Evolutionary conservation across 2,113 vertebrate species (phyloP).

Genomic region (Bubo bubo): DNA sequence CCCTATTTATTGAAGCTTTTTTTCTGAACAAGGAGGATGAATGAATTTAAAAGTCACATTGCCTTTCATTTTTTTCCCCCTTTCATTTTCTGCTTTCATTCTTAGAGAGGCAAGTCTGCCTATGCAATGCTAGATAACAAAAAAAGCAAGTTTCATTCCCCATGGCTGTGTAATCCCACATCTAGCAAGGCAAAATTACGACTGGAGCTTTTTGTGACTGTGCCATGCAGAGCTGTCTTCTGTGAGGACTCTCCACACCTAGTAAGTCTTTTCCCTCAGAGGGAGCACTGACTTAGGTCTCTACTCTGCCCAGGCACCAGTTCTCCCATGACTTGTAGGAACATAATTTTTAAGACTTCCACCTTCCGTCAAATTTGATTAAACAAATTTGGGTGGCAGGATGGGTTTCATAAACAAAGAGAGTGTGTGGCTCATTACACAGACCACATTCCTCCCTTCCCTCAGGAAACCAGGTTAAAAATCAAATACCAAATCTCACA

Average conservation of each 20-base stretch:
- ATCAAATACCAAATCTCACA: not conserved
- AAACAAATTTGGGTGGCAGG: not conserved
- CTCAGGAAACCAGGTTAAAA: not conserved
- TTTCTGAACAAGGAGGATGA: not conserved
- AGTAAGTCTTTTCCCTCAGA: not conserved
- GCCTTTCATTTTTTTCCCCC: not conserved
- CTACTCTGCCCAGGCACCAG: not conserved
- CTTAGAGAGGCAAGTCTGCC: not conserved
- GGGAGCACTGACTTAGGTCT: not conserved
- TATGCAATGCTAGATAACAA: not conserved
- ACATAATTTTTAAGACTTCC: not conserved
- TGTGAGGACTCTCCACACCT: not conserved
- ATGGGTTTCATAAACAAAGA: not conserved
- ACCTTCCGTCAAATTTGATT: not conserved
- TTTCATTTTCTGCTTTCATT: not conserved
- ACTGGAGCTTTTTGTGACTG: not conserved
- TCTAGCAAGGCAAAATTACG: not conserved
- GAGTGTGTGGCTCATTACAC: not conserved
- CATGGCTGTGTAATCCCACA: not conserved
- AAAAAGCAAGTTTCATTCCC: not conserved
- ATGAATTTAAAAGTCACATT: accelerated
- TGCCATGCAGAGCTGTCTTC: not conserved
- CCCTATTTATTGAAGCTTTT: not conserved
- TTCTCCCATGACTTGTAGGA: not conserved
- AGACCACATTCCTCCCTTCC: not conserved